Conservation (phyloP, 2,113 vertebrate genomes). For the Pangasianodon hypophthalmus region DNA sequence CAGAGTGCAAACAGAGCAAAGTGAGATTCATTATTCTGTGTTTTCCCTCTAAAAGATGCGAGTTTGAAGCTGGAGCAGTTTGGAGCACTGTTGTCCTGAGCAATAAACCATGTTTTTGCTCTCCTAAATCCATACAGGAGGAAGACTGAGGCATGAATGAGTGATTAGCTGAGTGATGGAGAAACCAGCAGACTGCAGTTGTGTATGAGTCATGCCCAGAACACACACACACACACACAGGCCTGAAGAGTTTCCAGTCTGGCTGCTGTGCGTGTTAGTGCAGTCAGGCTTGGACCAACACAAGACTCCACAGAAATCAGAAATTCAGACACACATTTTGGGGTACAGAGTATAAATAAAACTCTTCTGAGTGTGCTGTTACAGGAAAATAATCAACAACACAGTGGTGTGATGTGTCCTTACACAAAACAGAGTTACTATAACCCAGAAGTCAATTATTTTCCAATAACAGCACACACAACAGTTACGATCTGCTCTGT, state of each 20-base stretch:
- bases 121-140: neutral
- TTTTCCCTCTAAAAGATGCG: neutral
- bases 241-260: neutral
- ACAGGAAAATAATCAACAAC: neutral
- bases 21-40: constrained; percentile 10
- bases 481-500: neutral
- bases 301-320: neutral
- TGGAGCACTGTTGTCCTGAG: neutral
- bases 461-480: neutral
- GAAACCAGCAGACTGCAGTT: neutral
- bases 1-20: neutral
- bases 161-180: neutral
- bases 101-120: neutral
- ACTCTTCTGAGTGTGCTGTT: neutral
- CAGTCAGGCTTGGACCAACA: neutral
- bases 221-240: neutral
- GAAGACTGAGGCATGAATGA: neutral
- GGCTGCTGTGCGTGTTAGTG: neutral
- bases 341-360: neutral
- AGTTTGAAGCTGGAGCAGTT: neutral
- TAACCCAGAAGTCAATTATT: neutral
- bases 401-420: neutral
- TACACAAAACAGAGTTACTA: neutral
- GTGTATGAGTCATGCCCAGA: neutral
- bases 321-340: neutral